Base-by-base conservation (phyloP, 1,140 invertebrate species). In the Drosophila repletoides region DNA sequence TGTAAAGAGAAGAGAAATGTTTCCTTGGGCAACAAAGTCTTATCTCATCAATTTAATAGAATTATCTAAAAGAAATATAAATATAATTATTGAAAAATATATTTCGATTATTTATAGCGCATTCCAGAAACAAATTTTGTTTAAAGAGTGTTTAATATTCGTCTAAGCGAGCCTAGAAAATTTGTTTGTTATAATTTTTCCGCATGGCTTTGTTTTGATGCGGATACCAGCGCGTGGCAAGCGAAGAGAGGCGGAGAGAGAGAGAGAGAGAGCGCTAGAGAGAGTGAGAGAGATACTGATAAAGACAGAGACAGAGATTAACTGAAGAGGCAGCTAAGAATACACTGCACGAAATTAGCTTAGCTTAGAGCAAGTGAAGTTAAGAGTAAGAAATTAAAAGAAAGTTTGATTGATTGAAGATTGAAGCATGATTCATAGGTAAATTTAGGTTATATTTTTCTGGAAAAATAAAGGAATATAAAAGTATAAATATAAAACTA, bases 161-260 rank as follows among this genome's bases (percentile, higher is more conserved):
- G 52, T 10, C 5, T 7, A 14, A 7, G 15, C 19, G 14, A 4
- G 7, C 10, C 9, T 43, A 12, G 7, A 43, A 19, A 31, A 26
- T 33, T 56, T 14, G 10, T 43, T 56, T 22, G 52, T 24, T 33
- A 15, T 9, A 17, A n/a, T n/a, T 24, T 38, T 51, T 7, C 48
- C 48, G 48, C 48, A 26, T 51, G 12, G 12, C 26, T 51, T 51
- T 36, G 10, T 12, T 51, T 51, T 36, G 12, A 7, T 14, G 48
- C n/a, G 24, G 19, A 51, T 22, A 36, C 34, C 31, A 48, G 45
- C 45, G 45, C 28, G 45, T 48, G 45, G 46, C 46, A 21, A 33
- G 5, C 5, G 10, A n/a, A 5, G 48, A 22, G 48, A 36, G 17
- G n/a, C n/a, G 17, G 14, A 5, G 14, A 33, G 28, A 51, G 38